Evolutionary conservation across 2,113 vertebrate species (phyloP).

Genomic region (Corvus moneduloides): DNA sequence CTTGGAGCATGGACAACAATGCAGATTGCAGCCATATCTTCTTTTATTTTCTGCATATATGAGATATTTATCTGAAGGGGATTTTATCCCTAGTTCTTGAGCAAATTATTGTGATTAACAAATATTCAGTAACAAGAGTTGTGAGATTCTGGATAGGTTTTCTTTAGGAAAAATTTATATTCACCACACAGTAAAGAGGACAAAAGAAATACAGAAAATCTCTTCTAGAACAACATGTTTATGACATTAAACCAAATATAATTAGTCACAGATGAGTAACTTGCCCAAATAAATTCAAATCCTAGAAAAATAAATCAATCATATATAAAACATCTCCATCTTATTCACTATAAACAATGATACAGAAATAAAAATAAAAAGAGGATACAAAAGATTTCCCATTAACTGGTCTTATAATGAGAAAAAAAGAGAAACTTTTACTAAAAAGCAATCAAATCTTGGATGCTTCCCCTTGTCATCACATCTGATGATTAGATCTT

Average conservation of each 20-base stretch:
- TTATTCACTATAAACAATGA: background rate
- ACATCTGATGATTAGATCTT: background rate
- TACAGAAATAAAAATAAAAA: background rate
- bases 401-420: background rate
- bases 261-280: slow-evolving; percentile 7
- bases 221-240: background rate
- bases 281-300: background rate
- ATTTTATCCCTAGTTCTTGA: background rate
- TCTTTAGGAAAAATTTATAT: background rate
- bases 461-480: background rate
- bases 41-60: background rate
- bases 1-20: background rate
- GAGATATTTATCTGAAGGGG: background rate
- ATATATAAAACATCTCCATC: background rate
- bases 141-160: background rate
- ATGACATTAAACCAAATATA: background rate
- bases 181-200: background rate
- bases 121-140: background rate
- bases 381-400: background rate
- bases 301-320: background rate
- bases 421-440: background rate
- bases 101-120: background rate
- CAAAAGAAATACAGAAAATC: background rate
- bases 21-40: background rate
- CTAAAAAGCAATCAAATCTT: background rate